These are phyloP conservation scores for Aurelia sp. DNA, from an alignment of 30 jellyfish, hydroid and myxozoan genomes.

Conservation along the genomic window DNA sequence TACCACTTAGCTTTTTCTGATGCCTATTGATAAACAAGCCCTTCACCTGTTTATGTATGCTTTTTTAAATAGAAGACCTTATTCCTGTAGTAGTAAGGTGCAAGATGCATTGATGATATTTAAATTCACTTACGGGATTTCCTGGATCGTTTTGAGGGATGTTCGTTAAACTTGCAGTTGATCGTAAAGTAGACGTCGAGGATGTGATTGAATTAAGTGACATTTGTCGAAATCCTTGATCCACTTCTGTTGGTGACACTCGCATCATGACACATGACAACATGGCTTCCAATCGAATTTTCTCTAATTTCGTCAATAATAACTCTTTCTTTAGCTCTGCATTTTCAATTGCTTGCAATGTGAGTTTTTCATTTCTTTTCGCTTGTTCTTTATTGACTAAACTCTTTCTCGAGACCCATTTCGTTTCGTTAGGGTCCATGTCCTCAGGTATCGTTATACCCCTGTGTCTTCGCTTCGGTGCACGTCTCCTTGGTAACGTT, in stretches of 20 bases:
- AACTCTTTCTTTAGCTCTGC: slow-evolving; percentile 91
- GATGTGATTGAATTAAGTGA: slow-evolving; percentile 84
- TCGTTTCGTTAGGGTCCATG: slow-evolving; percentile 27
- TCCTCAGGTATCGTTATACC: slow-evolving; percentile 41
- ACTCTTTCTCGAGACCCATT: slow-evolving; percentile 56
- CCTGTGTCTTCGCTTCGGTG: slow-evolving; percentile 46
- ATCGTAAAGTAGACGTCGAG: slow-evolving; percentile 61
- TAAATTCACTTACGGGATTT: slow-evolving; percentile 58
- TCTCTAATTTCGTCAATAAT: slow-evolving; percentile 88
- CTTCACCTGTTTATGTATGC: no score
- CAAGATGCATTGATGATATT: no score
- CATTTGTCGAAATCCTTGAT: slow-evolving; percentile 55
- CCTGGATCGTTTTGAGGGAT: slow-evolving; percentile 59
- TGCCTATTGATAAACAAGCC: no score
- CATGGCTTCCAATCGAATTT: slow-evolving; percentile 96
- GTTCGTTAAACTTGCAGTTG: slow-evolving; percentile 80
- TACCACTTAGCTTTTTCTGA: no score
- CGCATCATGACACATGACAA: slow-evolving; percentile 92
- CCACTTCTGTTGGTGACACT: slow-evolving; percentile 73
- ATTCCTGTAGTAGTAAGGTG: no score
- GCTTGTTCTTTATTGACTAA: slow-evolving; percentile 59
- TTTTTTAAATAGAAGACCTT: no score
- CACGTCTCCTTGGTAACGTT: slow-evolving; percentile 57
- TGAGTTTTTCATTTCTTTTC: slow-evolving; percentile 56
- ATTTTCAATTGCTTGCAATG: slow-evolving; percentile 90